A percentile compares a stretch with the other conserved stretches of the same genome.
phyloP scores from a whole-genome alignment of 2,888 invertebrate genomes.

The Junonia oenone region DNA sequence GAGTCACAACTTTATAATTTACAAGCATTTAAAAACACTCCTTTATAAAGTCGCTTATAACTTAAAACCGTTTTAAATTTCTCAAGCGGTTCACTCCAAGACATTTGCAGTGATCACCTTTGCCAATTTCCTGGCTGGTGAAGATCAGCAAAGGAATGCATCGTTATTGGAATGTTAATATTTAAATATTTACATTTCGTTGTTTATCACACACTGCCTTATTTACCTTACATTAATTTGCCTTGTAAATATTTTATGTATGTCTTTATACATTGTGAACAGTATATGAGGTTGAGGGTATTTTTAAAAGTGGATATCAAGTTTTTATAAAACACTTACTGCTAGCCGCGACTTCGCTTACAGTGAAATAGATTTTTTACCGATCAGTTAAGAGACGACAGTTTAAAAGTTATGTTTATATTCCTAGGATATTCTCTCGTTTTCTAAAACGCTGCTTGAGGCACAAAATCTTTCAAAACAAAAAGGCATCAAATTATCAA shows the following conservation, averaged over 20 bases:
- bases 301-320: neutral
- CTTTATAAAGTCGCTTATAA: neutral
- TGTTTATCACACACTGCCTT: neutral
- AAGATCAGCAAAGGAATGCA: slow-evolving; percentile 14
- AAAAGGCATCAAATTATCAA: too few relatives aligned
- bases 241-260: neutral
- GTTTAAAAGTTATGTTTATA: too few relatives aligned
- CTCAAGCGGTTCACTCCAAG: slow-evolving; percentile 11
- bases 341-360: too few relatives aligned
- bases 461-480: too few relatives aligned
- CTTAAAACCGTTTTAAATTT: neutral
- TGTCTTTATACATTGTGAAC: neutral
- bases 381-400: too few relatives aligned
- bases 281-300: neutral
- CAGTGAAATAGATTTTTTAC: too few relatives aligned
- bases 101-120: slow-evolving; percentile 9
- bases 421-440: too few relatives aligned
- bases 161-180: slow-evolving; percentile 9
- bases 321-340: too few relatives aligned
- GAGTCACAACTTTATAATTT: too few relatives aligned
- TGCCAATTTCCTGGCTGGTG: slow-evolving; percentile 19
- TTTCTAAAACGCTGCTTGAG: too few relatives aligned
- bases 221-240: neutral
- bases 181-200: slow-evolving; percentile 4
- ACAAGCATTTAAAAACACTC: too few relatives aligned